phyloP scores from a whole-genome alignment of 2,888 invertebrate genomes.

The Myopa tessellatipennis region DNA sequence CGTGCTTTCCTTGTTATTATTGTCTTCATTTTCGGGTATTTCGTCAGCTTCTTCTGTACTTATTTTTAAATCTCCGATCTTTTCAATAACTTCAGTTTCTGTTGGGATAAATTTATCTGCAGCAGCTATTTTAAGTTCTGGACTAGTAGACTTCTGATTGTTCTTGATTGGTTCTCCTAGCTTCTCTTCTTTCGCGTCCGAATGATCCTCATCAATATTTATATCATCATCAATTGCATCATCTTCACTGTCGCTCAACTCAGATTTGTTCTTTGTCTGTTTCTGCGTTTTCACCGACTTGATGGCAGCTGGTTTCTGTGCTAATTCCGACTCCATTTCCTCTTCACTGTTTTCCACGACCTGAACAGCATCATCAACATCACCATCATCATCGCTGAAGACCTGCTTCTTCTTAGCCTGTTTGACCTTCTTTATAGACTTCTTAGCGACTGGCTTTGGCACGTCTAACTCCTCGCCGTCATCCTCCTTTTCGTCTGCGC shows the following conservation, averaged over 20 bases:
- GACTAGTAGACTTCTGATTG: neutral
- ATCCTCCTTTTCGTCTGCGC: constrained; percentile 51
- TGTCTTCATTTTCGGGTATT: constrained; percentile 48
- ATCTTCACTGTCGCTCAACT: constrained; percentile 60
- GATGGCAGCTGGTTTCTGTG: constrained; percentile 56
- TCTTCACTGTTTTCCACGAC: constrained; percentile 41
- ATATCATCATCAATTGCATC: constrained; percentile 38
- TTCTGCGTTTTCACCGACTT: constrained; percentile 64
- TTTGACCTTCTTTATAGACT: constrained; percentile 57
- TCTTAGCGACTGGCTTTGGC: constrained; percentile 51
- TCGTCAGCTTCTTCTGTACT: constrained; percentile 10
- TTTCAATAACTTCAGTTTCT: constrained; percentile 38
- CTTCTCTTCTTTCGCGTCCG: neutral
- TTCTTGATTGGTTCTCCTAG: neutral
- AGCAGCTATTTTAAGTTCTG: neutral
- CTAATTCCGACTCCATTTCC: constrained; percentile 42
- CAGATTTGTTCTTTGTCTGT: constrained; percentile 52
- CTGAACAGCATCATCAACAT: constrained; percentile 46
- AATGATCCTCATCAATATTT: constrained; percentile 37
- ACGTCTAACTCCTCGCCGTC: constrained; percentile 26
- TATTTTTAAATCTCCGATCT: constrained; percentile 42
- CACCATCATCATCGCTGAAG: constrained; percentile 60
- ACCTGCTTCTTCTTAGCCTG: constrained; percentile 59
- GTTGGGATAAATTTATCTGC: constrained; percentile 67
- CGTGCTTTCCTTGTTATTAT: constrained; percentile 55